A percentile compares a stretch with the other conserved stretches of the same genome.
These are phyloP conservation scores for Hydroisotoma schaefferi DNA, from an alignment of 2,888 invertebrate genomes.

Conservation along the genomic window DNA sequence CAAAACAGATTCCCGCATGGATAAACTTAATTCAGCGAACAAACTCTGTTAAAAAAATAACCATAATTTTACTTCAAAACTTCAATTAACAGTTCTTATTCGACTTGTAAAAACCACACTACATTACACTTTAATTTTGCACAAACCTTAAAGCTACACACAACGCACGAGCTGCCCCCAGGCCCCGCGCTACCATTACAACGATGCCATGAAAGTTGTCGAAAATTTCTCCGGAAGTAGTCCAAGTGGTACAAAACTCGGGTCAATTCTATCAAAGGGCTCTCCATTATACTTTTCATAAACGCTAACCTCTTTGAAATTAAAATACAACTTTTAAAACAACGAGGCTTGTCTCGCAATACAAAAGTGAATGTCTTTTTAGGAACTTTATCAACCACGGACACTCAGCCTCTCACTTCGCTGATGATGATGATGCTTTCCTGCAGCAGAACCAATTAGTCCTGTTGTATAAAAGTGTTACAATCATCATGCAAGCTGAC, in stretches of 20 bases:
- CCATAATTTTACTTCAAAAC: no score
- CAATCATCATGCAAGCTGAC: no score
- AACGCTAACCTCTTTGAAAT: no score
- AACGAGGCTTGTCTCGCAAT: no score
- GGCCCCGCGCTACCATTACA: constrained; percentile 19
- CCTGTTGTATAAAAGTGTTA: no score
- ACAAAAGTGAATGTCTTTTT: no score
- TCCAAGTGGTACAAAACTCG: constrained; percentile 45
- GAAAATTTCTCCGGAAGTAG: constrained; percentile 42
- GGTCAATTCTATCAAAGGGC: constrained; percentile 34
- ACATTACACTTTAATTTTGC: neutral
- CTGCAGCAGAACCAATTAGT: no score
- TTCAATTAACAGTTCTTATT: neutral
- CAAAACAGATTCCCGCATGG: constrained; percentile 40
- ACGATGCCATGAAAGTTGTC: constrained; percentile 27
- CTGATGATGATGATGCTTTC: no score
- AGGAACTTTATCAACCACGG: no score
- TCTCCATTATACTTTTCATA: no score
- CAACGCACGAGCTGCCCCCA: constrained; percentile 15
- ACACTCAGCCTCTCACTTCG: no score
- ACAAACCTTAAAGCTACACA: constrained; percentile 42
- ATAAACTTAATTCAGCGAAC: constrained; percentile 40
- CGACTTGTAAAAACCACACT: neutral
- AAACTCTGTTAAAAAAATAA: constrained; percentile 29
- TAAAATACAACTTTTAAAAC: no score